Conservation (phyloP, 2,888 invertebrate genomes). For the Serrognathus titanus region DNA sequence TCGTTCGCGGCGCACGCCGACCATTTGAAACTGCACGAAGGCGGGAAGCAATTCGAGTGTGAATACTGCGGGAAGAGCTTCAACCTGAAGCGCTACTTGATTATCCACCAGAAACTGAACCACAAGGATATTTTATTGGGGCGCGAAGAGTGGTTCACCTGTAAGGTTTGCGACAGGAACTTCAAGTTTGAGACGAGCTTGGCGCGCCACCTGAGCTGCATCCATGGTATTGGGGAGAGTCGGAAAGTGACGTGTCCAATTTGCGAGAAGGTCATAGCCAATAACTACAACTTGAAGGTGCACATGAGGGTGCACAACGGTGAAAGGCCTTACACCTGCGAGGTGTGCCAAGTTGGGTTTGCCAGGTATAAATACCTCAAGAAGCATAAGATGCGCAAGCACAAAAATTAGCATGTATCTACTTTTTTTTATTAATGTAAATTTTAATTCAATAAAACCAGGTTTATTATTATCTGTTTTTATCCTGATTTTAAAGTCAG, state of each 20-base stretch:
- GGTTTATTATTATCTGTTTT: not conserved
- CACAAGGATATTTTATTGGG: slow-evolving; percentile 39
- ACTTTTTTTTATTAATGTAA: not conserved
- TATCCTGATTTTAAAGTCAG: not conserved
- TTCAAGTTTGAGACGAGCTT: slow-evolving; percentile 40
- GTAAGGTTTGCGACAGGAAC: slow-evolving; percentile 34
- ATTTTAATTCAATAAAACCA: not conserved
- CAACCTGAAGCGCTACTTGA: slow-evolving; percentile 32
- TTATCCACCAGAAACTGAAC: slow-evolving; percentile 36
- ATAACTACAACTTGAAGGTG: slow-evolving; percentile 38
- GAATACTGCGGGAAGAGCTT: slow-evolving; percentile 40
- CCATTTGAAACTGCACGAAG: slow-evolving; percentile 39
- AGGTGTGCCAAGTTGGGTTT: slow-evolving; percentile 7
- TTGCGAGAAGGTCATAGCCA: slow-evolving; percentile 37
- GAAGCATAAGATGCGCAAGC: slow-evolving; percentile 5
- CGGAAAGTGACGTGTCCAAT: slow-evolving; percentile 34
- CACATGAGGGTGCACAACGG: slow-evolving; percentile 41
- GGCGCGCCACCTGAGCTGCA: slow-evolving; percentile 37
- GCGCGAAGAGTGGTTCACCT: slow-evolving; percentile 32
- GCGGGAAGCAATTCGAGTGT: slow-evolving; percentile 37
- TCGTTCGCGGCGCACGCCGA: slow-evolving; percentile 28
- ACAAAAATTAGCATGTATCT: not conserved
- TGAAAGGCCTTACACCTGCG: slow-evolving; percentile 21
- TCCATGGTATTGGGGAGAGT: slow-evolving; percentile 37
- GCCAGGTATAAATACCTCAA: slow-evolving; percentile 11